Evolutionary conservation across 2,888 invertebrate genomes (phyloP).

Genomic region (Maniola hyperantus): DNA sequence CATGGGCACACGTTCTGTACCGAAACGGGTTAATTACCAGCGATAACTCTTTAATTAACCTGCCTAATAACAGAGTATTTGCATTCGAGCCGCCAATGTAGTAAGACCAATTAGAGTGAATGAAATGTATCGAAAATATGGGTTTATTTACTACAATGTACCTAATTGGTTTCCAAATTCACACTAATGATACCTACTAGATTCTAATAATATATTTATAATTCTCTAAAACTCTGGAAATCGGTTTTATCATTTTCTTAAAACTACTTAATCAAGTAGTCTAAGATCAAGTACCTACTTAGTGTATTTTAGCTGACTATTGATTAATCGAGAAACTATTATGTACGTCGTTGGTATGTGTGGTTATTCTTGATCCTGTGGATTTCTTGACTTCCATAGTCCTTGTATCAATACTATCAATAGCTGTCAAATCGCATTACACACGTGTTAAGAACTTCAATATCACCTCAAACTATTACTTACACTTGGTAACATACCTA

Average conservation of each 20-base stretch:
- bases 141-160: slow-evolving; percentile 21
- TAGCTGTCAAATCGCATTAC: too few relatives aligned
- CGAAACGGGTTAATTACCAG: slow-evolving; percentile 77
- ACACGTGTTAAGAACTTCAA: too few relatives aligned
- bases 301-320: neutral
- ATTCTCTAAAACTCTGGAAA: neutral
- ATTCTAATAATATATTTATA: neutral
- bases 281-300: neutral
- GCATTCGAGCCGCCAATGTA: slow-evolving; percentile 64
- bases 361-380: too few relatives aligned
- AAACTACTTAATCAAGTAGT: neutral
- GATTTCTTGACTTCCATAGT: too few relatives aligned
- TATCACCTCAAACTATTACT: too few relatives aligned
- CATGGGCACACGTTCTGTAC: slow-evolving; percentile 73
- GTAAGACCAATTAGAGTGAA: slow-evolving; percentile 64
- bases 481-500: too few relatives aligned
- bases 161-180: slow-evolving; percentile 4
- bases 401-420: too few relatives aligned
- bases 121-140: slow-evolving; percentile 34
- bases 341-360: too few relatives aligned
- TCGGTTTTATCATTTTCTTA: neutral
- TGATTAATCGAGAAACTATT: neutral
- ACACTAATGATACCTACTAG: neutral
- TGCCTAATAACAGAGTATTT: slow-evolving; percentile 80
- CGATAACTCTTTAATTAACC: slow-evolving; percentile 82